These are phyloP conservation scores for Mastomys natalensis DNA, from an alignment of 2,113 vertebrate species.

Conservation along the genomic window DNA sequence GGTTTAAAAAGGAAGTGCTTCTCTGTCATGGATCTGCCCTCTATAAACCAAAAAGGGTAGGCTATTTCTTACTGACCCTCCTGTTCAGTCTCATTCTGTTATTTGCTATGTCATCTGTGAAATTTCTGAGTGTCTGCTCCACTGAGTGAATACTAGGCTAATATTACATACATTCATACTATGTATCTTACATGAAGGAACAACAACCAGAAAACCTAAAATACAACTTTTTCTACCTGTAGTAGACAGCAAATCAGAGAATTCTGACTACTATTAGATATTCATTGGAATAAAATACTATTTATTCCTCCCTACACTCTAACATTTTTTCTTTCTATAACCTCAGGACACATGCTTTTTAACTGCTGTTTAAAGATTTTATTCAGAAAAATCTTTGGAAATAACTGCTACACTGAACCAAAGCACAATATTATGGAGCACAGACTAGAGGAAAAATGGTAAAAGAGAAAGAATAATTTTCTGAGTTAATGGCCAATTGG, in stretches of 20 bases:
- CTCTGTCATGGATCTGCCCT: neutral
- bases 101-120: neutral
- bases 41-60: neutral
- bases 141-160: neutral
- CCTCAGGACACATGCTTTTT: neutral
- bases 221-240: neutral
- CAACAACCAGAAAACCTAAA: neutral
- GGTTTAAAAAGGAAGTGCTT: neutral
- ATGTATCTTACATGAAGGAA: neutral
- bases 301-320: neutral
- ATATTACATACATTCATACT: neutral
- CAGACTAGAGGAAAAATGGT: neutral
- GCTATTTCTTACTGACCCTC: neutral
- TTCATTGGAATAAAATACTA: neutral
- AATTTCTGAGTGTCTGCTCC: neutral
- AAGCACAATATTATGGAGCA: neutral
- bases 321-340: neutral
- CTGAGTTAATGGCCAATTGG: neutral
- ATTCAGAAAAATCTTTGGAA: neutral
- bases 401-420: neutral
- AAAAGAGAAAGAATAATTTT: neutral
- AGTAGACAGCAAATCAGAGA: neutral
- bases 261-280: neutral
- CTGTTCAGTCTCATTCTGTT: neutral
- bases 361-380: neutral